Conservation (phyloP, 2,888 invertebrate species). For the Euzophera pinguis region DNA sequence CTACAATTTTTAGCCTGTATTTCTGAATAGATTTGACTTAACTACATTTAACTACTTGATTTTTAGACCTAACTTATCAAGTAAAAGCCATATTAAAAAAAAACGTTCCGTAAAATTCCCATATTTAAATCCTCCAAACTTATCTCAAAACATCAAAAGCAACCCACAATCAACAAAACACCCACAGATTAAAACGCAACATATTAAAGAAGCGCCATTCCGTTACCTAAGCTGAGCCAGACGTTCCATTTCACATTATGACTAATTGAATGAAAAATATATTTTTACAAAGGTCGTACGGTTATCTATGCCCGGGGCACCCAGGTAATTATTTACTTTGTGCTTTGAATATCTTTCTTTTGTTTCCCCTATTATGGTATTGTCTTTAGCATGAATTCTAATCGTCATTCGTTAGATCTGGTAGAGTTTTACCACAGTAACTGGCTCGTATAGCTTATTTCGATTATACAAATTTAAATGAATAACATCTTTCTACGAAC, state of each 20-base stretch:
- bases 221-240: slow-evolving; percentile 40
- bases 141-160: slow-evolving; percentile 10
- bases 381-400: slow-evolving; percentile 55
- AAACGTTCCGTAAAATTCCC: too few species aligned
- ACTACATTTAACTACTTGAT: too few species aligned
- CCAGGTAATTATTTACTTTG: slow-evolving; percentile 68
- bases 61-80: too few species aligned
- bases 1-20: too few species aligned
- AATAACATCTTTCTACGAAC: too few species aligned
- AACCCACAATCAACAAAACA: background rate
- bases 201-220: slow-evolving; percentile 51
- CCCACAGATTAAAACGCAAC: slow-evolving; percentile 29
- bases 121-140: background rate
- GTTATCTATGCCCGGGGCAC: slow-evolving; percentile 50
- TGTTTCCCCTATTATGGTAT: slow-evolving; percentile 46
- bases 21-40: too few species aligned
- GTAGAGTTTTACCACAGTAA: background rate
- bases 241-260: slow-evolving; percentile 40
- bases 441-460: too few species aligned
- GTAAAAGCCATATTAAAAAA: too few species aligned
- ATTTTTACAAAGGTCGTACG: slow-evolving; percentile 48
- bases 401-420: slow-evolving; percentile 40
- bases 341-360: slow-evolving; percentile 56
- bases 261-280: slow-evolving; percentile 61
- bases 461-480: too few species aligned